Evolutionary conservation across 2,888 invertebrate species (phyloP), one percentile per base, ranked within the genome.

Genomic region (Eumacrocentrus americanus): DNA sequence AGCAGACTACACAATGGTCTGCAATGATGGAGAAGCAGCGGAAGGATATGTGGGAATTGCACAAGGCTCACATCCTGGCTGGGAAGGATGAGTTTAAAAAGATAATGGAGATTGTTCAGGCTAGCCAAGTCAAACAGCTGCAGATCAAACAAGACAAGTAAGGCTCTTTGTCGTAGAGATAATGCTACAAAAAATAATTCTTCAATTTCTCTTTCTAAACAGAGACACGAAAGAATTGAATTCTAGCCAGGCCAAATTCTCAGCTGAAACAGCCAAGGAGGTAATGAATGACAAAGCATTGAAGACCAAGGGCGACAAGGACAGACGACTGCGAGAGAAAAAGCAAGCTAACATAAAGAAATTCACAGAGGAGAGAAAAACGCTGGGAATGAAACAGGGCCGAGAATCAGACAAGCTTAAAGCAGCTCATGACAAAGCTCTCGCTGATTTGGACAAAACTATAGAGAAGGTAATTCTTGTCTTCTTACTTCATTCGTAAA

Each of bases 221-320:
- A 86, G 87, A 65, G 88, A 88, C 62, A 85, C 84, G 64, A 89
- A 88, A 70, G 88, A 89, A 50, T 79, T 89, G 82, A 88, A 87
- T 69, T 81, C 84, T 18, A 82, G 82, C 64, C 89, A 89, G 72
- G 88, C 87, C 2, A 88, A 88, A 75, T 80, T 84, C 61, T 88
- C 87, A 0, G 87, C 89, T 61, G 89, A 89, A 69, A 87, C 88
- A n/a, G 85, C 85, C 2, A 87, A 86, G 70, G 84, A 84, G 64
- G 86, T 89, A 11, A 82, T 83, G 74, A 83, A 83, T 74, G 89
- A 89, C 75, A 88, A 88, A 70, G 83, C 85, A 14, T 81, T 89
- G 58, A 85, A 87, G 69, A 86, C 87, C 61, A 89, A 89, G 70
- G 87, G 87, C 6, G 89, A 89, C 72, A 83, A 85, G 67, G 89